These are phyloP conservation scores for Neoascia interrupta DNA, from an alignment of 2,888 invertebrate species.

Conservation along the genomic window DNA sequence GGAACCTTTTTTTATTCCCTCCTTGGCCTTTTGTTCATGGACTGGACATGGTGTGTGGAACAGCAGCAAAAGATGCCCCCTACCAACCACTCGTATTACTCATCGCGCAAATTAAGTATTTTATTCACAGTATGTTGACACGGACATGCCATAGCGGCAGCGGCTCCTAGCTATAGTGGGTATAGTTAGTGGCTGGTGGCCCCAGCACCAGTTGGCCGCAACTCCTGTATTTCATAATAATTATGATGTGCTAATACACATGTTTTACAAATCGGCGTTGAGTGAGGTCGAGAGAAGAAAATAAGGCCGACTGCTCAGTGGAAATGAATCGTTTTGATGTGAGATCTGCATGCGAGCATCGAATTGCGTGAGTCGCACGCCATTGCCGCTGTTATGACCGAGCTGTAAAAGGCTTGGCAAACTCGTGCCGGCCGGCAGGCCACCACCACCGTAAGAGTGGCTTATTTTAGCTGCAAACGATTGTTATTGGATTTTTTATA, in stretches of 20 bases:
- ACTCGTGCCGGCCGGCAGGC: too few relatives aligned
- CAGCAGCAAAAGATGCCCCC: slow-evolving; percentile 1
- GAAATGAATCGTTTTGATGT: slow-evolving; percentile 54
- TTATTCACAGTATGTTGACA: slow-evolving; percentile 27
- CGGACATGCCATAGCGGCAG: slow-evolving; percentile 3
- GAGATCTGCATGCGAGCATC: slow-evolving; percentile 55
- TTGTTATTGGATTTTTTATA: too few relatives aligned
- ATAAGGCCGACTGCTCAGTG: slow-evolving; percentile 42
- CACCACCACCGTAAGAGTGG: too few relatives aligned
- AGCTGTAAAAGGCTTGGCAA: too few relatives aligned
- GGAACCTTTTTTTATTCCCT: too few relatives aligned
- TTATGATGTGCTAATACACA: slow-evolving; percentile 65
- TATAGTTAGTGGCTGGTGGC: neutral
- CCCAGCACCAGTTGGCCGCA: neutral
- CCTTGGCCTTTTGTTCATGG: too few relatives aligned
- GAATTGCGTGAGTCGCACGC: slow-evolving; percentile 57
- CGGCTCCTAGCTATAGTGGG: neutral
- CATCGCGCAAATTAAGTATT: slow-evolving; percentile 23
- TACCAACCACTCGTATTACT: slow-evolving; percentile 20
- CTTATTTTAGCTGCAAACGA: too few relatives aligned
- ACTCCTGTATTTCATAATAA: slow-evolving; percentile 55
- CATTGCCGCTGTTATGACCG: slow-evolving; percentile 20
- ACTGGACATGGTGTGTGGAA: too few relatives aligned
- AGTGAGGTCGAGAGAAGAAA: slow-evolving; percentile 16
- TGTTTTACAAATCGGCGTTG: slow-evolving; percentile 55